A percentile compares a stretch with the other conserved stretches of the same genome.
Evolutionary conservation across 1,140 invertebrate species (phyloP).

Genomic region (Rhyacophila brunnea): DNA sequence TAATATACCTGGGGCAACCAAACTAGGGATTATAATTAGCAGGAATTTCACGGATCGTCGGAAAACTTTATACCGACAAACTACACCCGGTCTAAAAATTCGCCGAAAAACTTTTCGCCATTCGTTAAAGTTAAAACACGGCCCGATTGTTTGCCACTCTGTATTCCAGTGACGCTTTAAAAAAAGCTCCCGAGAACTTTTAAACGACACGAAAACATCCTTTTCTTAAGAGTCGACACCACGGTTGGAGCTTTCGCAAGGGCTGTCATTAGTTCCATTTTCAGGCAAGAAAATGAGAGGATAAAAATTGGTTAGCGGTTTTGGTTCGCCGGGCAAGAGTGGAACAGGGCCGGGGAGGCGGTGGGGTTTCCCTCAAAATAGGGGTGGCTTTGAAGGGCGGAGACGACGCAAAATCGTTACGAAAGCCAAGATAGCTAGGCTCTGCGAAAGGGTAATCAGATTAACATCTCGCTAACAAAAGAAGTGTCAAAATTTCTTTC

Average conservation of each 20-base stretch:
- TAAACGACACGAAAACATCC: not conserved
- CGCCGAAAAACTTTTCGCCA: too few species aligned
- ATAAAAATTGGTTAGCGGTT: conserved; percentile 31
- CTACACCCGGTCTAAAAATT: too few species aligned
- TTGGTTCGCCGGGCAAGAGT: conserved; percentile 4
- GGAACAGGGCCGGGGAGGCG: not conserved
- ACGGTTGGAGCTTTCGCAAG: conserved; percentile 20
- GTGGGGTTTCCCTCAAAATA: not conserved
- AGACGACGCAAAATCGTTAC: conserved; percentile 22
- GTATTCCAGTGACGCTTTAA: too few species aligned
- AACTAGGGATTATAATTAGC: too few species aligned
- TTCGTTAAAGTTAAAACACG: too few species aligned
- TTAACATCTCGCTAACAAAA: conserved; percentile 27
- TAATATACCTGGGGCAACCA: too few species aligned
- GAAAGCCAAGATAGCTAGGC: conserved; percentile 15
- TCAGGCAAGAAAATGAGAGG: conserved; percentile 14
- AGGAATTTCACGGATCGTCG: too few species aligned
- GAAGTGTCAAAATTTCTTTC: conserved; percentile 15
- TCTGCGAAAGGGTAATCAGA: conserved; percentile 25
- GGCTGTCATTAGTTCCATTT: conserved; percentile 29
- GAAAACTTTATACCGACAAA: too few species aligned
- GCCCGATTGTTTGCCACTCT: too few species aligned
- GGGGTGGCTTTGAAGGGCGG: conserved; percentile 1
- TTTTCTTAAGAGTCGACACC: not conserved
- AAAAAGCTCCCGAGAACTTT: not conserved